Conservation (phyloP, 2,113 vertebrate genomes). For the Dendropsophus ebraccatus region DNA sequence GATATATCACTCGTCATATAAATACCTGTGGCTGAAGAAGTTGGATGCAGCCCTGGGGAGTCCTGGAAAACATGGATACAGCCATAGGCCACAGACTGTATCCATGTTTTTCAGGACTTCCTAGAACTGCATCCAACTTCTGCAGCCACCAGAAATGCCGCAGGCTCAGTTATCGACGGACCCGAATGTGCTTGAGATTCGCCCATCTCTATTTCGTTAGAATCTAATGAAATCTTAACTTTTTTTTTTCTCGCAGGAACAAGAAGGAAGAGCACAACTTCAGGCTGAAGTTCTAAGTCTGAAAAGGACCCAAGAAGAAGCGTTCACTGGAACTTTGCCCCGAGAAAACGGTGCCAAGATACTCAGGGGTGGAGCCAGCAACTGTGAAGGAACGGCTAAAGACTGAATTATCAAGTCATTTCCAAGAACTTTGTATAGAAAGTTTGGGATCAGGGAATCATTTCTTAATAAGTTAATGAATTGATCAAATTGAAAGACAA, state of each 20-base stretch:
- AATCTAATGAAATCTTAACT: too few relatives aligned
- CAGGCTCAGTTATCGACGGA: too few relatives aligned
- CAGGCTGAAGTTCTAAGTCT: constrained; percentile 89
- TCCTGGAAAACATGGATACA: too few relatives aligned
- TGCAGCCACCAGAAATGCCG: too few relatives aligned
- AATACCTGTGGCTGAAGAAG: too few relatives aligned
- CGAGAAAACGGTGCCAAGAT: constrained; percentile 47
- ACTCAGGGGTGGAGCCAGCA: constrained; percentile 51
- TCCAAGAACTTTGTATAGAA: constrained; percentile 62
- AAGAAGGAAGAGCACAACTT: constrained; percentile 86
- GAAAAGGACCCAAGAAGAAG: constrained; percentile 56
- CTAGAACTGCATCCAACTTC: too few relatives aligned
- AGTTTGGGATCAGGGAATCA: not conserved
- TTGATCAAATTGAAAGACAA: not conserved
- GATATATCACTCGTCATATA: too few relatives aligned
- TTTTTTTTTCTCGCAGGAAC: constrained; percentile 77
- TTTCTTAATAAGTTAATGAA: not conserved
- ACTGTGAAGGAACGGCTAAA: constrained; percentile 81
- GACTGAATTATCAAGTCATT: constrained; percentile 77
- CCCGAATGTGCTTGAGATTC: too few relatives aligned
- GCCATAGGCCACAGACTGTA: too few relatives aligned
- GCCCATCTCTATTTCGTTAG: too few relatives aligned
- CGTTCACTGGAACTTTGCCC: constrained; percentile 56
- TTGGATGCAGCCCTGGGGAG: too few relatives aligned
- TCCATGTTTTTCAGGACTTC: too few relatives aligned